Evolutionary conservation across 2,797 vertebrate genomes (phyloP).

Genomic region (Phalanger gymnotis): DNA sequence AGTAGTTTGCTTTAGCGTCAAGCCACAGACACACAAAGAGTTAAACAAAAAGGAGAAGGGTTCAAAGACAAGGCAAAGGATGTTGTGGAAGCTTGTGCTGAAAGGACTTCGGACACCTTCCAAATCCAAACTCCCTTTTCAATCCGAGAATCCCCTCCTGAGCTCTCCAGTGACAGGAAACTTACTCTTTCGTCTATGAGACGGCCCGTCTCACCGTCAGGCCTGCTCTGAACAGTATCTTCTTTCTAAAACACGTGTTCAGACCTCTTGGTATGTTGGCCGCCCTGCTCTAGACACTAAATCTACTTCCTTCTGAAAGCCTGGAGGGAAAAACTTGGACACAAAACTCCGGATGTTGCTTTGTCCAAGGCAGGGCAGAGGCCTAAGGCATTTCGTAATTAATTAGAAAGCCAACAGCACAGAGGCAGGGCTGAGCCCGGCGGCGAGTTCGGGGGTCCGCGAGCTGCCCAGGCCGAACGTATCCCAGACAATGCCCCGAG

Average conservation of each 20-base stretch:
- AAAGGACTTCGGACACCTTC: too few species aligned
- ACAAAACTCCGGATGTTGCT: not conserved
- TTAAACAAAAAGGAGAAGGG: too few species aligned
- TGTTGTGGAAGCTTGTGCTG: not conserved
- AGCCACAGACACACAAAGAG: not conserved
- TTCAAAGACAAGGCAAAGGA: not conserved
- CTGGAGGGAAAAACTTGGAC: not conserved
- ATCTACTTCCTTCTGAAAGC: not conserved
- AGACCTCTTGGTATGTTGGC: not conserved
- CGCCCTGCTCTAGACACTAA: not conserved
- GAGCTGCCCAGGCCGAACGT: not conserved
- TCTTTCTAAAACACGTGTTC: not conserved
- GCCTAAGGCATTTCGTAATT: not conserved
- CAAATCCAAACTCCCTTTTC: not conserved
- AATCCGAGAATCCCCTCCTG: not conserved
- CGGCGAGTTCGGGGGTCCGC: rapidly evolving
- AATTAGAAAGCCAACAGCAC: too few species aligned
- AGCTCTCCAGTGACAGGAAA: not conserved
- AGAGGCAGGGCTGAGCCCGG: rapidly evolving
- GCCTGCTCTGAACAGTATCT: not conserved
- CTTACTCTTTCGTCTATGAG: not conserved
- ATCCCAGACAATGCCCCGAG: not conserved
- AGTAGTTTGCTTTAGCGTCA: not conserved
- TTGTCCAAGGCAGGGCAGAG: not conserved
- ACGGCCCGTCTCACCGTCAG: too few species aligned